Evolutionary conservation across 2,113 vertebrate species (phyloP), one percentile per base, ranked within the genome.

Genomic region (Xyrauchen texanus): DNA sequence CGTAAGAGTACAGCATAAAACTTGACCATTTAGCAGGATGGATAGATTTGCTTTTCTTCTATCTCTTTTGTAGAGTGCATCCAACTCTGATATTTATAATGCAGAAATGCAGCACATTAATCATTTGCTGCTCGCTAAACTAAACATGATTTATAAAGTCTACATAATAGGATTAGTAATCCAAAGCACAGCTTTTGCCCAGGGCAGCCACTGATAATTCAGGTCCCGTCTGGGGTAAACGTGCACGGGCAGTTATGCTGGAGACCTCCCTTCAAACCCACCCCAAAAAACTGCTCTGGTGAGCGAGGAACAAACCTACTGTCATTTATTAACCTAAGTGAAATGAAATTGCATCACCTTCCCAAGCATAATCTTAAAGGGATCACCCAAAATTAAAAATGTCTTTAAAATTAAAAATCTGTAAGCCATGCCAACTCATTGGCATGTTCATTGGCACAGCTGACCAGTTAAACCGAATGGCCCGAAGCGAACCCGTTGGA

Each of bases 111-210:
- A 71, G 62, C 87, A 67, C 84, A 88, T 90, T 81, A 88, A 91
- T 91, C 88, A 88, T 76, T 76, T 82, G 76, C 73, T 66, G 51
- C 10, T 15, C 84, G 83, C 76, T 86, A 88, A 89, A 88, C 78
- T 64, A 80, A 86, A 57, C 52, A 16, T 89, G 88, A 90, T 87
- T 88, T 86, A 87, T 89, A 88, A 89, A 87, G 84, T 83, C 70
- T 60, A 6, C 86, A 90, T 91, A 90, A 90, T 88, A 81, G 87
- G 82, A 91, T 90, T 87, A 88, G 81, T 69, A 55, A 77, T 71
- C 84, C 82, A 81, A 75, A 86, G 84, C 84, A 57, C 71, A 4
- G 9, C 82, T 75, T 83, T 84, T 52, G 76, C 68, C 45, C 53
- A 57, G 15, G 45, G 68, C 74, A 44, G 72, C 61, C 15, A 8